A percentile compares a stretch with the other conserved stretches of the same genome.
phyloP scores from a whole-genome alignment of 2,888 invertebrate species.

The Conistra vaccinii region DNA sequence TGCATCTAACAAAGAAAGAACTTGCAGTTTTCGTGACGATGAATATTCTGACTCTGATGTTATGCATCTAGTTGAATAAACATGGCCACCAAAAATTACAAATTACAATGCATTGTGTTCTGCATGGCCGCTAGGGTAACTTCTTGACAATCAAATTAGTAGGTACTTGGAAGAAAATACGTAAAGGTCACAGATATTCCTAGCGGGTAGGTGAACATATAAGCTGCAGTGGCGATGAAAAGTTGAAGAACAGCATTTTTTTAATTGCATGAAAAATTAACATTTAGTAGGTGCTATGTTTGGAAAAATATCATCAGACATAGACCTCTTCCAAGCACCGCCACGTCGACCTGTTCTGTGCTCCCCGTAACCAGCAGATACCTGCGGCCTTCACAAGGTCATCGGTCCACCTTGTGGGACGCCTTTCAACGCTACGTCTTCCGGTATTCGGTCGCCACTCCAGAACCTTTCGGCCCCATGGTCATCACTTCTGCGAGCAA shows the following conservation, averaged over 20 bases:
- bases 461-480: no score
- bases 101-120: constrained; percentile 1
- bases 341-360: no score
- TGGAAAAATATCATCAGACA: neutral
- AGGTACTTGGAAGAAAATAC: neutral
- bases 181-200: neutral
- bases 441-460: no score
- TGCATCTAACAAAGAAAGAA: constrained; percentile 14
- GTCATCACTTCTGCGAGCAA: no score
- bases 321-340: no score
- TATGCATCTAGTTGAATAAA: constrained; percentile 49
- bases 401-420: no score
- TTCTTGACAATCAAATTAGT: neutral
- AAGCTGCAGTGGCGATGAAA: neutral
- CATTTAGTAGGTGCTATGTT: no score
- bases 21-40: constrained; percentile 37
- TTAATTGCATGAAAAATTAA: neutral
- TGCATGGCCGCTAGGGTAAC: neutral
- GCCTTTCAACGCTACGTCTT: no score
- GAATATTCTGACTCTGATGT: constrained; percentile 38
- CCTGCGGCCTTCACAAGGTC: no score
- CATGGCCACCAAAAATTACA: constrained; percentile 46
- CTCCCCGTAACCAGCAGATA: no score
- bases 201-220: neutral
- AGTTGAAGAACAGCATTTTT: neutral